Percentiles rank a stretch among this genome's conserved stretches.
Evolutionary conservation across 2,113 vertebrate genomes (phyloP).

Genomic region (Entosphenus tridentatus): DNA sequence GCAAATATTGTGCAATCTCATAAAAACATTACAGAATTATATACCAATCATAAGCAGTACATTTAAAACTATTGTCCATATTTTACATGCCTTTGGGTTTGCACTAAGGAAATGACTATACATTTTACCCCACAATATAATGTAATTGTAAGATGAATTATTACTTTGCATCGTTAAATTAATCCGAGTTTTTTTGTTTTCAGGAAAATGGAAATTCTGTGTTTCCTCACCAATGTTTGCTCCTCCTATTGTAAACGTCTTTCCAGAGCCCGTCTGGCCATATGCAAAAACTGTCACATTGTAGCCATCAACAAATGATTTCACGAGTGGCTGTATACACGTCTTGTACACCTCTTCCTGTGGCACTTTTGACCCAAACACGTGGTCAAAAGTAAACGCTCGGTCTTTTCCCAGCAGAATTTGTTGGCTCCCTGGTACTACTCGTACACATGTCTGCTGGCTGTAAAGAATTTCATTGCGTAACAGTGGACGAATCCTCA

Average conservation of each 20-base stretch:
- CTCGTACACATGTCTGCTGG: slow-evolving; percentile 42
- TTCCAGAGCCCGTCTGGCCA: slow-evolving; percentile 74
- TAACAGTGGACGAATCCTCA: slow-evolving; percentile 56
- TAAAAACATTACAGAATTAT: too few relatives aligned
- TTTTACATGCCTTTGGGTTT: too few relatives aligned
- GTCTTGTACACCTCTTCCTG: slow-evolving; percentile 47
- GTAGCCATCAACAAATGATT: slow-evolving; percentile 39
- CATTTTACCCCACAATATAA: background rate
- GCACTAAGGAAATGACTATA: too few relatives aligned
- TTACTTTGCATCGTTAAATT: background rate
- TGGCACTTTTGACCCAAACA: slow-evolving; percentile 40
- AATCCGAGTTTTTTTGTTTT: too few relatives aligned
- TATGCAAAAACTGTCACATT: slow-evolving; percentile 70
- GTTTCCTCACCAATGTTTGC: slow-evolving; percentile 32
- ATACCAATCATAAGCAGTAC: too few relatives aligned
- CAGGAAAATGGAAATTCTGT: too few relatives aligned
- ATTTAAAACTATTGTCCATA: too few relatives aligned
- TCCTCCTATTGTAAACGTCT: slow-evolving; percentile 57
- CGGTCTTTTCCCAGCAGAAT: slow-evolving; percentile 42
- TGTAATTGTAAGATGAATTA: background rate
- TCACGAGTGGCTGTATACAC: slow-evolving; percentile 45
- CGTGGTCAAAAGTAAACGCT: slow-evolving; percentile 53
- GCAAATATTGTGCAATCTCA: too few relatives aligned
- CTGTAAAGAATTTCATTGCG: slow-evolving; percentile 45
- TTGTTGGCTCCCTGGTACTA: slow-evolving; percentile 33